Base-by-base conservation (phyloP, 1,140 invertebrate genomes). In the Eriosoma lanigerum region DNA sequence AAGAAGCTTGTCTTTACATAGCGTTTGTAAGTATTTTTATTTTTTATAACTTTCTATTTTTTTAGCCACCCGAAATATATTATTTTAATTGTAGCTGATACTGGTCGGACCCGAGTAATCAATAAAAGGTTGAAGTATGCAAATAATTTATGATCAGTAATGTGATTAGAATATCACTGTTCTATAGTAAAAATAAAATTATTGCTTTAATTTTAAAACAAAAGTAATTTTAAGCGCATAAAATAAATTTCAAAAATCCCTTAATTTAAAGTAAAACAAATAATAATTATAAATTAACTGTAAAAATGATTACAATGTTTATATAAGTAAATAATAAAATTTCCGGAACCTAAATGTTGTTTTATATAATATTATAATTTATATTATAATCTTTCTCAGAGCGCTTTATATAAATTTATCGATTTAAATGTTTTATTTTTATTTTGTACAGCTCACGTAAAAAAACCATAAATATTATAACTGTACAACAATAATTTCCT, bases 161-260 rank as follows among this genome's bases (percentile, higher is more conserved):
- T 38, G 32, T 48, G 46, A 48, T 48, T 10, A 10, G 46, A 13
- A 48, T 48, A 48, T 48, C 46, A 12, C 13, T 3, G 46, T 13
- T 12, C 46, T 48, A 10, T 12, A 13, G 46, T 38, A 8, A 1
- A 48, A 48, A 15, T 48, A 10, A 48, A 48, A 10, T 48, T 10
- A 48, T n/a, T n/a, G n/a, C n/a, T n/a, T n/a, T n/a, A n/a, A n/a
- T n/a, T n/a, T n/a, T n/a, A n/a, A n/a, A n/a, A n/a, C n/a, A n/a
- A n/a, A n/a, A n/a, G n/a, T n/a, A n/a, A n/a, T 32, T 75, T 38
- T 17, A 58, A 44, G 29, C 13, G 29, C 44, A 46, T 76, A 60
- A 76, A 58, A 24, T 56, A 60, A 76, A 78, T 78, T 78, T 56
- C 75, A 78, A 78, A 78, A 78, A n/a, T 38, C 75, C 75, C 32